Evolutionary conservation across 1,140 invertebrate species (phyloP).

Genomic region (Eulimnadia texana): DNA sequence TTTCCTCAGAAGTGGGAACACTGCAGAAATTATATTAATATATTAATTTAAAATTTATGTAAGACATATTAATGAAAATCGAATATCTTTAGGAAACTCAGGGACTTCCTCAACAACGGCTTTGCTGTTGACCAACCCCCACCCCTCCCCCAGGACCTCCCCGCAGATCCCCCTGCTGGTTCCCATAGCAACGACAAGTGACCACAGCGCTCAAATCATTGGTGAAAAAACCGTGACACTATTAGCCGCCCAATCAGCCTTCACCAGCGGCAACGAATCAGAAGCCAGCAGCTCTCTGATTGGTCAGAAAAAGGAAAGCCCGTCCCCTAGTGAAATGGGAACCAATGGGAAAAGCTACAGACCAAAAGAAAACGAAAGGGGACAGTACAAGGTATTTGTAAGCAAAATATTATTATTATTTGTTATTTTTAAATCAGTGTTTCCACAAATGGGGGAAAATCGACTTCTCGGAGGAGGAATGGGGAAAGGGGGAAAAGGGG

Average conservation of each 20-base stretch:
- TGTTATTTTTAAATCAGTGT: too few species aligned
- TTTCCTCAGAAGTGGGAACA: too few species aligned
- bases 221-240: background rate
- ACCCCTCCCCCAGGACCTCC: constrained; percentile 20
- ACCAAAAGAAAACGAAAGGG: constrained; percentile 22
- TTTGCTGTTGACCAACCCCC: background rate
- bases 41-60: too few species aligned
- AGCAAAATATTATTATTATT: too few species aligned
- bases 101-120: background rate
- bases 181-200: background rate
- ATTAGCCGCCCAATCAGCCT: background rate
- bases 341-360: background rate
- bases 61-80: too few species aligned
- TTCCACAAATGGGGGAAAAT: too few species aligned
- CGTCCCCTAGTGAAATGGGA: background rate
- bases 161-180: background rate
- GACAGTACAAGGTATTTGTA: constrained; percentile 26
- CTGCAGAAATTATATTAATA: too few species aligned
- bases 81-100: background rate
- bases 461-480: too few species aligned
- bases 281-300: background rate
- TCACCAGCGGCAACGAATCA: background rate
- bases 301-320: constrained; percentile 7
- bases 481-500: too few species aligned
- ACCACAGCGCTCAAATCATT: background rate